Percentiles rank a stretch among this genome's conserved stretches.
These are phyloP conservation scores for Chesias legatella DNA, from an alignment of 2,888 invertebrate species.

Conservation along the genomic window DNA sequence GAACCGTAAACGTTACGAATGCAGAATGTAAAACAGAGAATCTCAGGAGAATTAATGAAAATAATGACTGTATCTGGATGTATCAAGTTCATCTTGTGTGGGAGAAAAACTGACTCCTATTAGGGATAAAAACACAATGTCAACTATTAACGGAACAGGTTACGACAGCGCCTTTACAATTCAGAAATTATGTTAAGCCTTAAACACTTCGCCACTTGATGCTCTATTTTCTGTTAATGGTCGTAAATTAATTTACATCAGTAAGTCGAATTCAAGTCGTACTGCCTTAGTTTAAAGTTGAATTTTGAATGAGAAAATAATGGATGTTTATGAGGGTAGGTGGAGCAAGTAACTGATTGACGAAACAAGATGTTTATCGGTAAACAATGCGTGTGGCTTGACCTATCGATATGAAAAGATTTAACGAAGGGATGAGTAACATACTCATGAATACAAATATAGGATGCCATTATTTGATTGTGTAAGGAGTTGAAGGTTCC, in stretches of 20 bases:
- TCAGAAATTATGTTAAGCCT: conserved; percentile 45
- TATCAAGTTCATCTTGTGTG: neutral
- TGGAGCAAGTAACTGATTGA: conserved; percentile 57
- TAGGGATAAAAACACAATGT: conserved; percentile 6
- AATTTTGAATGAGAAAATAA: conserved; percentile 1
- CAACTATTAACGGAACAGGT: conserved; percentile 8
- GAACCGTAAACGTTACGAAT: too few relatives aligned
- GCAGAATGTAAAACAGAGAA: too few relatives aligned
- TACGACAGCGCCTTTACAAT: conserved; percentile 41
- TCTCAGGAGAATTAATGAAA: too few relatives aligned
- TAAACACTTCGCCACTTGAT: conserved; percentile 42
- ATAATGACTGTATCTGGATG: too few relatives aligned
- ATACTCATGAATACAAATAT: conserved; percentile 27
- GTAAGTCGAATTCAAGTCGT: conserved; percentile 9
- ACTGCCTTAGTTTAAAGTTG: conserved; percentile 4
- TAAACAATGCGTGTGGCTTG: conserved; percentile 70
- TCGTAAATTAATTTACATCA: conserved; percentile 34
- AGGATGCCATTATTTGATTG: conserved; percentile 17
- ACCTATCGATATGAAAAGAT: conserved; percentile 49
- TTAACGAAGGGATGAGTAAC: conserved; percentile 41
- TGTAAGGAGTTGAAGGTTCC: conserved; percentile 1
- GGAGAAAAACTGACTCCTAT: neutral
- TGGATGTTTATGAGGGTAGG: conserved; percentile 37
- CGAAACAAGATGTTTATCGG: conserved; percentile 66
- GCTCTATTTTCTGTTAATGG: conserved; percentile 46